These are phyloP conservation scores for Enhydra lutris DNA, from an alignment of 2,113 vertebrate genomes.

Conservation along the genomic window DNA sequence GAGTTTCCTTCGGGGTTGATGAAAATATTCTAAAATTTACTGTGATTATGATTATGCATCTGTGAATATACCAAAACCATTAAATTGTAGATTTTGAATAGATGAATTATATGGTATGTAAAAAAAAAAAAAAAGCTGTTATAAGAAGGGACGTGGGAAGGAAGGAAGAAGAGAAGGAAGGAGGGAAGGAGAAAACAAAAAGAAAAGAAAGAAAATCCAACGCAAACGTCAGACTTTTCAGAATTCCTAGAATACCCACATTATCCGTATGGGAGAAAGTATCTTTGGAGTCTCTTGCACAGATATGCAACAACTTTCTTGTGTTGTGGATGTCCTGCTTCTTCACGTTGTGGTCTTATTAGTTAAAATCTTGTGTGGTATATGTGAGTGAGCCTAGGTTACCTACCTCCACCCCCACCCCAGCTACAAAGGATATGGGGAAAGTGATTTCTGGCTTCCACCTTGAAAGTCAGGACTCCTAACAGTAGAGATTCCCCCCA, in stretches of 20 bases:
- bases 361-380: neutral
- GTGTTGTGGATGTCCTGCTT: neutral
- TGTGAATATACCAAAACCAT: neutral
- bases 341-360: neutral
- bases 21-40: neutral
- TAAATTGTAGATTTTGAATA: conserved; percentile 10
- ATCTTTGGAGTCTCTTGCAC: neutral
- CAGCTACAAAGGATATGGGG: neutral
- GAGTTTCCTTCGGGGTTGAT: neutral
- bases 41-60: neutral
- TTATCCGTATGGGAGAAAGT: neutral
- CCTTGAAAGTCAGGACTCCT: neutral
- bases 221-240: neutral
- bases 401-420: neutral
- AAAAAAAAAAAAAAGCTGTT: neutral
- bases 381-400: neutral
- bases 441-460: neutral
- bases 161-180: too few relatives aligned
- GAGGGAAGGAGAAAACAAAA: neutral
- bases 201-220: neutral
- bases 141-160: neutral
- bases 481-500: neutral
- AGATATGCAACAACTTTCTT: neutral
- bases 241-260: neutral
- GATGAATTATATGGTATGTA: neutral